Evolutionary conservation across 2,113 vertebrate genomes (phyloP), one percentile per base, ranked within the genome.

Genomic region (Actenoides lindsayi): DNA sequence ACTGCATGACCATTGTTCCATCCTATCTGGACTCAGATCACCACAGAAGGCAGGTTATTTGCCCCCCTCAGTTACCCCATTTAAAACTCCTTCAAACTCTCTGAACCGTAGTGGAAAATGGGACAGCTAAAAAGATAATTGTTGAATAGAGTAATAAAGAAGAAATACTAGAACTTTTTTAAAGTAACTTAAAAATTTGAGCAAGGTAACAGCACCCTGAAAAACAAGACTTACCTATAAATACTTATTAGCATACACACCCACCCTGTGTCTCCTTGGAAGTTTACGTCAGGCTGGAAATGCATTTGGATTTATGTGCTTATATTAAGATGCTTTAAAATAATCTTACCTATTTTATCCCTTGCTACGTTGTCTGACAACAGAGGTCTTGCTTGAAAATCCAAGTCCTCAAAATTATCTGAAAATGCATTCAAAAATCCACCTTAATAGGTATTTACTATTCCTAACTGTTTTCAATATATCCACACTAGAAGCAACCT

Each of bases 331-430:
- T 33, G 80, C 57, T 90, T 90, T 59, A 57, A 89, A 81, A 83
- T 44, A 74, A 46, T 51, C 95, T 96, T 94, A 97, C 97, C 94
- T 88, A 97, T 78, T 93, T 97, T 97, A 31, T 73, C 54, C 21
- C 12, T 94, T 62, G 46, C 19, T 53, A 9, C 7, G 10, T 42
- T 12, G 1, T 89, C 51, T 78, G 83, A 69, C 23, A 91, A 28
- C 21, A 85, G 33, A 4, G 31, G 3, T 39, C 4, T 48, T n/a
- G 53, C 1, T 20, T 79, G 50, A 35, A 2, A 27, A 30, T 54
- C 20, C 17, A 31, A 11, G 3, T 62, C 83, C 39, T 78, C 90
- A 79, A 80, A 94, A 63, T 1, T 54, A 86, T 65, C 96, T 97
- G 92, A 93, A 94, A 97, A 95, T 4, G 82, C 12, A 88, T 77